These are phyloP conservation scores for Lanistes nyassanus DNA, from an alignment of 1,140 invertebrate species.

Conservation along the genomic window DNA sequence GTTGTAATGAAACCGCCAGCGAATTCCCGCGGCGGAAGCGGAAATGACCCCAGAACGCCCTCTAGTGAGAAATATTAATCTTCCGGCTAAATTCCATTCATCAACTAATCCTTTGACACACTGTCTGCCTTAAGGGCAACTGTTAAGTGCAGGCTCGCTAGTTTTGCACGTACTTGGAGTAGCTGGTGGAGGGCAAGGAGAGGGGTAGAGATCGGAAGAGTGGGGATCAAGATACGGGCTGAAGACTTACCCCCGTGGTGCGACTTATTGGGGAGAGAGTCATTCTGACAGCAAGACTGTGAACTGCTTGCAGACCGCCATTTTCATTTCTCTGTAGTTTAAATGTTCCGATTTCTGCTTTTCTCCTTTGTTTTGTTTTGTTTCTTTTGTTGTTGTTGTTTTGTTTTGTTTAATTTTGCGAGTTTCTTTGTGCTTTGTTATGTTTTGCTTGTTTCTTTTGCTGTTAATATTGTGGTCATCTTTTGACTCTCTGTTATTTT, in stretches of 20 bases:
- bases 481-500: background rate
- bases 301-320: too few species aligned
- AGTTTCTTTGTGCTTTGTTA: too few species aligned
- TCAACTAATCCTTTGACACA: conserved; percentile 41
- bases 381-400: too few species aligned
- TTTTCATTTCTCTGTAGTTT: too few species aligned
- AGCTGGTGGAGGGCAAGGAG: background rate
- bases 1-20: conserved; percentile 17
- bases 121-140: conserved; percentile 25
- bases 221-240: background rate
- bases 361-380: too few species aligned
- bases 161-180: background rate
- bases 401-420: too few species aligned
- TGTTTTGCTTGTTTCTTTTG: background rate
- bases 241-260: background rate
- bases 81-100: conserved; percentile 36
- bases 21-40: conserved; percentile 30
- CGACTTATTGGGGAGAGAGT: too few species aligned
- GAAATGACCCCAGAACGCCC: conserved; percentile 37
- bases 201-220: background rate
- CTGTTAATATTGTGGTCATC: background rate
- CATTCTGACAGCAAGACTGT: too few species aligned
- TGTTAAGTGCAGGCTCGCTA: conserved; percentile 17
- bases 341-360: too few species aligned
- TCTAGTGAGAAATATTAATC: conserved; percentile 36